These are phyloP conservation scores for Zosterops japonicus DNA, from an alignment of 2,113 vertebrate species.

Conservation along the genomic window DNA sequence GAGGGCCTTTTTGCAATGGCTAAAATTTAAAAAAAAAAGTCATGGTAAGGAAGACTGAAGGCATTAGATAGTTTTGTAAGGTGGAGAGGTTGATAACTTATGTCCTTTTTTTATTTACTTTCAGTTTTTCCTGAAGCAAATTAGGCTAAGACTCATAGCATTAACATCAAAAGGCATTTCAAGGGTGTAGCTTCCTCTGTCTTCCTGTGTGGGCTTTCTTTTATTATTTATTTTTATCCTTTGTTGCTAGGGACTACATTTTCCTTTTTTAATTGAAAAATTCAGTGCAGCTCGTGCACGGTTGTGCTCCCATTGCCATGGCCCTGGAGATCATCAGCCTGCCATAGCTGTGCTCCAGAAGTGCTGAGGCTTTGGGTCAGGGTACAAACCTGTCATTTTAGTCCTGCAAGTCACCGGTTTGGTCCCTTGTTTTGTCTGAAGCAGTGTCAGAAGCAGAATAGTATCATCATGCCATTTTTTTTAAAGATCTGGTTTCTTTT, in stretches of 20 bases:
- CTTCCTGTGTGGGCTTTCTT: neutral
- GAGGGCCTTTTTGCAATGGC: neutral
- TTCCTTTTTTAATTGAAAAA: conserved; percentile 16
- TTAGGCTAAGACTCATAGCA: neutral
- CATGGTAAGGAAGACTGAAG: neutral
- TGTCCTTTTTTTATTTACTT: neutral
- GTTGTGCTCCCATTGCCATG: neutral
- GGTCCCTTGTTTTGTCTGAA: neutral
- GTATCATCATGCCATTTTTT: neutral
- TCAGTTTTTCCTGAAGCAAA: neutral
- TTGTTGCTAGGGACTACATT: conserved; percentile 15
- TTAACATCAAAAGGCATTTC: conserved; percentile 37
- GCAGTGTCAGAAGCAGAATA: neutral
- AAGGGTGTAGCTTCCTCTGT: neutral
- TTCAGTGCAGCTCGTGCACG: neutral
- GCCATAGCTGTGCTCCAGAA: neutral
- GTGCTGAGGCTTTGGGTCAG: neutral
- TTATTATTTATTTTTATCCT: conserved; percentile 11
- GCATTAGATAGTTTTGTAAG: neutral
- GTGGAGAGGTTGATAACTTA: neutral
- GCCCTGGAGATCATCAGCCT: neutral
- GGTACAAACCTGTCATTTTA: neutral
- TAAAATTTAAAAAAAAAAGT: neutral
- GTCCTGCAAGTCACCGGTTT: neutral
- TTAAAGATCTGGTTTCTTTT: neutral